Evolutionary conservation across 2,888 invertebrate genomes (phyloP).

Genomic region (Nephrotoma flavescens): DNA sequence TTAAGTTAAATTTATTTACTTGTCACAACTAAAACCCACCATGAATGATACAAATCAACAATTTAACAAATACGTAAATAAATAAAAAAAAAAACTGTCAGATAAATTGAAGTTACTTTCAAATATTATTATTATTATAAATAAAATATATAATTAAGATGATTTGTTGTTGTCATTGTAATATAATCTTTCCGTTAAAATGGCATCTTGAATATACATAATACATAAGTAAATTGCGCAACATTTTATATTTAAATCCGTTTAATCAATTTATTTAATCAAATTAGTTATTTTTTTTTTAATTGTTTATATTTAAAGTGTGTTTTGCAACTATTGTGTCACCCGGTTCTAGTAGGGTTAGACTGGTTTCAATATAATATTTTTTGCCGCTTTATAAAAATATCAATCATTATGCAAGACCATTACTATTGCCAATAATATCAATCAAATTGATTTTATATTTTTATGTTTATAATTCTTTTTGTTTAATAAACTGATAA

Average conservation of each 20-base stretch:
- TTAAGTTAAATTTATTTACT: neutral
- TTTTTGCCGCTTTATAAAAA: neutral
- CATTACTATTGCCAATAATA: constrained; percentile 1
- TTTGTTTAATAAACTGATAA: neutral
- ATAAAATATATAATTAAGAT: neutral
- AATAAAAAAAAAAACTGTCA: neutral
- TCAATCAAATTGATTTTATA: neutral
- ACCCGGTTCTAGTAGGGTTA: neutral
- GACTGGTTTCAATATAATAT: neutral
- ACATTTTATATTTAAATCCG: neutral
- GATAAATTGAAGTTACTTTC: neutral
- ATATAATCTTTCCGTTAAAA: neutral
- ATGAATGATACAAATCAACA: neutral
- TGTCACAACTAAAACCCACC: neutral
- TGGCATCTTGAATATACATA: neutral
- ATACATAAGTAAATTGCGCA: neutral
- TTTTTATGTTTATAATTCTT: neutral
- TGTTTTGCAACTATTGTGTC: neutral
- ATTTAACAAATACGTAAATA: neutral
- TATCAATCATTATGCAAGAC: constrained; percentile 2
- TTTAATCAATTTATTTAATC: neutral
- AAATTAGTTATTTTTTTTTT: neutral
- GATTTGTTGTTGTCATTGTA: neutral
- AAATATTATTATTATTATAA: neutral
- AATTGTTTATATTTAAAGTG: too few relatives aligned